Evolutionary conservation across 2,888 invertebrate species (phyloP).

Genomic region (Ectropis crepuscularia): DNA sequence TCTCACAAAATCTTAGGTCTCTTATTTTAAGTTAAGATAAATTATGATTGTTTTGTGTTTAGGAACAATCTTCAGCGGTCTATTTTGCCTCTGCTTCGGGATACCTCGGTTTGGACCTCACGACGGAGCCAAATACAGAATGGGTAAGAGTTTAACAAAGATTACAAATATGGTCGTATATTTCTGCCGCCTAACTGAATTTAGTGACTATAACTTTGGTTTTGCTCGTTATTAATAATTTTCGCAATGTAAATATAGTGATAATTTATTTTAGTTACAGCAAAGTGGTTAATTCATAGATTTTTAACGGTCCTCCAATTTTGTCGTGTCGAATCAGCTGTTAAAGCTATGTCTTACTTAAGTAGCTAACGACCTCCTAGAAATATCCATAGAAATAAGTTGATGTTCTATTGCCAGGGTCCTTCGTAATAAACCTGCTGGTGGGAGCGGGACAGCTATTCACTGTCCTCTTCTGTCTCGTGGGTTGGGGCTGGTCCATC

Average conservation of each 20-base stretch:
- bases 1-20: neutral
- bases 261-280: no score
- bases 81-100: slow-evolving; percentile 94
- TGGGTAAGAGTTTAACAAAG: slow-evolving; percentile 77
- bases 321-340: no score
- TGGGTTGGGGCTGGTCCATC: slow-evolving; percentile 99
- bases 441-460: slow-evolving; percentile 96
- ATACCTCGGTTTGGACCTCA: slow-evolving; percentile 94
- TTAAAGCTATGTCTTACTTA: no score
- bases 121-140: slow-evolving; percentile 90
- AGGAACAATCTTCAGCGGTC: slow-evolving; percentile 96
- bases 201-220: no score
- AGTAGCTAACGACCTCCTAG: no score
- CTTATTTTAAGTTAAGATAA: no score
- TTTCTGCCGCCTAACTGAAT: no score
- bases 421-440: slow-evolving; percentile 93
- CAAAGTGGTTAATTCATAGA: no score
- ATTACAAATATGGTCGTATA: no score
- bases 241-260: no score
- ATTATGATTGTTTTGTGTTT: slow-evolving; percentile 36
- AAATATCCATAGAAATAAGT: neutral
- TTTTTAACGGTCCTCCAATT: no score
- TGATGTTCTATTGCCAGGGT: slow-evolving; percentile 59
- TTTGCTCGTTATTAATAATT: no score
- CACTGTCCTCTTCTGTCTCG: slow-evolving; percentile 96